phyloP scores from a whole-genome alignment of 2,113 vertebrate species.

The Ceuthmochares aereus region DNA sequence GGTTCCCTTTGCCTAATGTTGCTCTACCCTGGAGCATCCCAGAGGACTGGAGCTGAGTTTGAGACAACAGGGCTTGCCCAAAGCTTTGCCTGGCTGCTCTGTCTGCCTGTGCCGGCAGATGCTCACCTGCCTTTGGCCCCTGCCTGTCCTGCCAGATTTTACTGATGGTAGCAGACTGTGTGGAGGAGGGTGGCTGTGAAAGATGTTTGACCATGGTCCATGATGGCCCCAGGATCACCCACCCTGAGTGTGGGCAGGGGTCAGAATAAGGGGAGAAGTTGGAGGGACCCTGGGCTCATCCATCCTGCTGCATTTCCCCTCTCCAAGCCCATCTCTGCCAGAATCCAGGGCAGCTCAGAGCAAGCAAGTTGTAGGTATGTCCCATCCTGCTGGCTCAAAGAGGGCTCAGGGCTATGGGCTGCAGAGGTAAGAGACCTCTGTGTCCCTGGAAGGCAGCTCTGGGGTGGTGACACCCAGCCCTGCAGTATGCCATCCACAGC shows the following conservation, averaged over 20 bases:
- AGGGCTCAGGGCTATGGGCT: neutral
- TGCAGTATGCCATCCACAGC: rapidly evolving
- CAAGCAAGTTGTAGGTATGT: neutral
- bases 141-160: neutral
- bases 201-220: neutral
- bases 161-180: neutral
- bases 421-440: rapidly evolving
- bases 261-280: neutral
- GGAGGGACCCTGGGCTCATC: neutral
- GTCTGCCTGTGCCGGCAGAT: neutral
- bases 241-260: neutral
- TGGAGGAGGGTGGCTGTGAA: neutral
- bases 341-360: neutral
- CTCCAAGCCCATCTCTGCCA: neutral
- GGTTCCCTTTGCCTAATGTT: neutral
- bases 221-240: neutral
- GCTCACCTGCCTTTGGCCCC: neutral
- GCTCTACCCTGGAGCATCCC: neutral
- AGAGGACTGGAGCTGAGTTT: neutral
- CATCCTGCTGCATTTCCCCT: neutral
- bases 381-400: rapidly evolving
- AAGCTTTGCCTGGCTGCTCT: neutral
- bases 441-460: neutral
- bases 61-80: neutral
- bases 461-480: neutral